phyloP scores from a whole-genome alignment of 2,888 invertebrate genomes.

The Ditylenchus weischeri region DNA sequence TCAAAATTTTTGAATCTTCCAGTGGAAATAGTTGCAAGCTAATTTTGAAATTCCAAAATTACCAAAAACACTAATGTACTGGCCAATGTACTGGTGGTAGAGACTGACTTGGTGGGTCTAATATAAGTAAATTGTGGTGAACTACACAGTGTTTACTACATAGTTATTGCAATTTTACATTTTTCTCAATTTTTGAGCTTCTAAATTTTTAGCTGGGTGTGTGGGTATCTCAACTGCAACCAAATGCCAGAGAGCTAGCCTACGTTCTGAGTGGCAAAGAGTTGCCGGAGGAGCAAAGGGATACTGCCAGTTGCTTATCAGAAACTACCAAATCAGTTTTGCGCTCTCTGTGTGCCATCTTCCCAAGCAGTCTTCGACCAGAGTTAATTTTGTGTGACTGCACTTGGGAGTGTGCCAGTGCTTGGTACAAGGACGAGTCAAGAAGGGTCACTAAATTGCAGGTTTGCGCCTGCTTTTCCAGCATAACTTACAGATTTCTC shows the following conservation, averaged over 20 bases:
- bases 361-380: constrained; percentile 18
- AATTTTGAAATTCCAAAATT: neutral
- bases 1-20: too few species aligned
- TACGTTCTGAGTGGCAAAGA: constrained; percentile 11
- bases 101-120: constrained; percentile 35
- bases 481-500: too few species aligned
- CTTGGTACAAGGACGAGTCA: constrained; percentile 36
- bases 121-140: too few species aligned
- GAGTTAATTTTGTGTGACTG: constrained; percentile 37
- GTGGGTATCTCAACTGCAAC: constrained; percentile 9
- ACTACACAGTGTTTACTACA: too few species aligned
- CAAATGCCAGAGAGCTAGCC: neutral
- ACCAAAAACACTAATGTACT: too few species aligned
- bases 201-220: constrained; percentile 17
- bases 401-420: constrained; percentile 42
- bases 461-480: constrained; percentile 2
- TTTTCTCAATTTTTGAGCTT: neutral
- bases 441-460: constrained; percentile 15
- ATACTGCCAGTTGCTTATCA: neutral
- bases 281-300: constrained; percentile 1
- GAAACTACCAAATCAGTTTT: neutral
- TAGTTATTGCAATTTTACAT: neutral
- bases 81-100: constrained; percentile 42
- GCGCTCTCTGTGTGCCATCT: constrained; percentile 13
- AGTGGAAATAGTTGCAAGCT: neutral